Evolutionary conservation across 2,113 vertebrate species (phyloP).

Genomic region (Scomber colias): DNA sequence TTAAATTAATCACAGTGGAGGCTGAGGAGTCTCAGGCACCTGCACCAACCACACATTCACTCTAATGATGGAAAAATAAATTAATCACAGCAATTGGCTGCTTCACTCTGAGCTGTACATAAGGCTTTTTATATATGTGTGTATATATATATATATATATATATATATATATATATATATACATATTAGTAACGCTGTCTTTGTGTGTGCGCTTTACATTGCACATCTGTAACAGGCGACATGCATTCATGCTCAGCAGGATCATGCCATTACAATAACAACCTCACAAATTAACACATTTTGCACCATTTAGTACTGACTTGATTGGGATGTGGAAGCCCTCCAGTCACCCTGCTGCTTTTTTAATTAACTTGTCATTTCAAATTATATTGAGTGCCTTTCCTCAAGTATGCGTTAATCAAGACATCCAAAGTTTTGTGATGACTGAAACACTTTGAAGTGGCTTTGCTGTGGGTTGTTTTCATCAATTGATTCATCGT

Average conservation of each 20-base stretch:
- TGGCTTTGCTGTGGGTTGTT: not conserved
- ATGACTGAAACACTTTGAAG: not conserved
- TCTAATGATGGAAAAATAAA: constrained; percentile 25
- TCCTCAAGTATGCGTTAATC: constrained; percentile 44
- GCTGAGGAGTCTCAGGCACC: constrained; percentile 21
- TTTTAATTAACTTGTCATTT: constrained; percentile 38
- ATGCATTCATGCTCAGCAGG: not conserved
- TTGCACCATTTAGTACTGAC: constrained; percentile 6
- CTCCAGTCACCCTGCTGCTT: constrained; percentile 31
- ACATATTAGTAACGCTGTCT: not conserved
- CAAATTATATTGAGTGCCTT: not conserved
- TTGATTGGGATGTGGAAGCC: constrained; percentile 12
- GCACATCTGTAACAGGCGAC: not conserved
- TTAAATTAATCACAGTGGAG: constrained; percentile 42
- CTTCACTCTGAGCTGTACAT: not conserved
- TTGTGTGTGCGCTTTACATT: not conserved
- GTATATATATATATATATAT: not conserved
- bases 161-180: no score
- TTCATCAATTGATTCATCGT: constrained; percentile 15
- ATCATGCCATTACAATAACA: not conserved
- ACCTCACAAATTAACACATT: not conserved
- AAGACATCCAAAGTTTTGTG: constrained; percentile 22
- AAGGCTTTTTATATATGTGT: not conserved
- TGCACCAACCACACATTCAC: constrained; percentile 22
- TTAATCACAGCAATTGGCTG: constrained; percentile 32